Evolutionary conservation across 2,797 vertebrate genomes (phyloP), one percentile per base, ranked within the genome.

Genomic region (Euthynnus affinis): DNA sequence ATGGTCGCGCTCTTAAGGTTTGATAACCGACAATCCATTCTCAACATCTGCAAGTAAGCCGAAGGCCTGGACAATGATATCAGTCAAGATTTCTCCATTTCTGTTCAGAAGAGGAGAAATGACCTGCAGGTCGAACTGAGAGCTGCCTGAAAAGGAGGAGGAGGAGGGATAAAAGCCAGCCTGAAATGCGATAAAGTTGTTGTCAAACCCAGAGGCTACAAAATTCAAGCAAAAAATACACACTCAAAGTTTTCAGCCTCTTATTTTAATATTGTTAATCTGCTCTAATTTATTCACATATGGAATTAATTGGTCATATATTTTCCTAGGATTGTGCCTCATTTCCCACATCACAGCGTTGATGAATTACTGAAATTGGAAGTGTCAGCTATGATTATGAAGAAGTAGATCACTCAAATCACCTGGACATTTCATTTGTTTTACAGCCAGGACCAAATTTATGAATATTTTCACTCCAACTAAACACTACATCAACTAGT

Each of bases 61-160:
- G 17, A 80, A 81, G 40, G 53, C 18, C 56, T 10, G 9, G 63
- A 77, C 70, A 75, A 75, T 5, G 14, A 78, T 71, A 89, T 84
- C 71, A 80, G 80, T 90, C 75, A 85, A 66, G 61, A 60, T 84
- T 63, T 73, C 61, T 70, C 71, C 27, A 64, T 78, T 82, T 88
- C 56, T 60, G 53, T 53, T 70, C 53, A 52, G 73, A 80, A 58
- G 72, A 71, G 46, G 59, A 62, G 52, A 80, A 71, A 80, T 70
- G 58, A 86, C 60, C 80, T 37, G 48, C 1, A 9, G 80, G 60
- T 76, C 76, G 73, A 66, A 57, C 60, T 68, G 63, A 81, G 65
- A 73, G 69, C 75, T 51, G 71, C 10, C 32, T 61, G 56, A 55
- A 46, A 4, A 42, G 40, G 20, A 55, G 51, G 13, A 42, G 40